Evolutionary conservation across 1,140 invertebrate species (phyloP).

Genomic region (Wasmannia auropunctata): DNA sequence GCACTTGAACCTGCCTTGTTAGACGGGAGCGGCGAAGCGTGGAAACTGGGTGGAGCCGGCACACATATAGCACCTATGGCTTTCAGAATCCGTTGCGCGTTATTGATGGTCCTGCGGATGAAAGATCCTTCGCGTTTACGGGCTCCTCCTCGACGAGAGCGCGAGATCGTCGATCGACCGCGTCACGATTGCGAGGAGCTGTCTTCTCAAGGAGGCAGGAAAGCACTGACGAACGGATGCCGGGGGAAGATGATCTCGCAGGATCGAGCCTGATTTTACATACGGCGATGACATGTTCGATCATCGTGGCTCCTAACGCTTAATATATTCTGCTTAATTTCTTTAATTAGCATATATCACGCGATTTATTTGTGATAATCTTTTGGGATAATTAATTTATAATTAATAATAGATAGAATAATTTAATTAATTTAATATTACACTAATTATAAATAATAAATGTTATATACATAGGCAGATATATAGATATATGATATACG

Average conservation of each 20-base stretch:
- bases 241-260: constrained; percentile 3
- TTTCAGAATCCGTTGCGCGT: constrained; percentile 64
- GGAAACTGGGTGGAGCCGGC: constrained; percentile 76
- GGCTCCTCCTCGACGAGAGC: constrained; percentile 18
- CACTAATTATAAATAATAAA: too few relatives aligned
- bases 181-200: constrained; percentile 47
- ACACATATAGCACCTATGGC: constrained; percentile 61
- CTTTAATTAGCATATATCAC: background rate
- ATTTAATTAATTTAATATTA: background rate
- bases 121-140: constrained; percentile 39
- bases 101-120: constrained; percentile 73
- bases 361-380: background rate
- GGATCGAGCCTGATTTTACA: background rate
- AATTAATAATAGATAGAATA: too few relatives aligned
- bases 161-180: constrained; percentile 53
- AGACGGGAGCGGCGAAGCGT: constrained; percentile 74
- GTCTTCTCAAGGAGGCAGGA: background rate
- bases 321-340: background rate
- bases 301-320: background rate
- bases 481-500: background rate
- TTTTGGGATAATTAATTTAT: background rate
- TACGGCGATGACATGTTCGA: background rate
- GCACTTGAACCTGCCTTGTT: constrained; percentile 79
- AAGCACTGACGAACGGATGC: background rate
- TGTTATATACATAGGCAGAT: background rate